A percentile compares a stretch with the other conserved stretches of the same genome.
Conservation (phyloP, 1,140 invertebrate genomes). For the Ceratitis capitata region DNA sequence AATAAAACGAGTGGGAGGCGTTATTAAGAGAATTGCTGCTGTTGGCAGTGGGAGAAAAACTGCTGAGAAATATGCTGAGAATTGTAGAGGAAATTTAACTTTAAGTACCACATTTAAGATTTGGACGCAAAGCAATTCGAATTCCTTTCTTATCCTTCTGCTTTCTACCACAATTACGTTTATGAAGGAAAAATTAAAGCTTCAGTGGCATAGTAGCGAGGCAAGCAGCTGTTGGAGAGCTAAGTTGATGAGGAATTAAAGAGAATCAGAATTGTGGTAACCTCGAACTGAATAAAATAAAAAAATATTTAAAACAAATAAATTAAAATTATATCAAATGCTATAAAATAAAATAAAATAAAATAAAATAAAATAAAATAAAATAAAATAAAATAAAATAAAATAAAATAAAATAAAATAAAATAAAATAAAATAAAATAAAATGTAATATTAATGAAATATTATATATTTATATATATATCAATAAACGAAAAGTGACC, state of each 20-base stretch:
- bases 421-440: no score
- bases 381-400: no score
- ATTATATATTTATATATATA: no score
- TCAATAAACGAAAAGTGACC: no score
- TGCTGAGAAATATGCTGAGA: background rate
- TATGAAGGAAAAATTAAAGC: background rate
- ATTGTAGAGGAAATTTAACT: constrained; percentile 10
- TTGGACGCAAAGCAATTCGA: background rate
- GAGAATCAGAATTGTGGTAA: background rate
- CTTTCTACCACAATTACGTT: constrained; percentile 1
- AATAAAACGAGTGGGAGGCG: background rate
- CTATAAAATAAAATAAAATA: no score
- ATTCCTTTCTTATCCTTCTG: background rate
- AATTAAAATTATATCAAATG: no score
- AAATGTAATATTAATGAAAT: no score
- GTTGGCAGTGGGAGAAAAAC: background rate
- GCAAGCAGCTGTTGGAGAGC: constrained; percentile 13
- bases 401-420: no score
- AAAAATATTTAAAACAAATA: no score
- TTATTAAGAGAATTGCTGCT: background rate
- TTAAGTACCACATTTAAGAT: constrained; percentile 11
- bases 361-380: no score
- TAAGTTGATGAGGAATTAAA: background rate
- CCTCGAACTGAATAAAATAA: no score
- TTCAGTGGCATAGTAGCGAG: no score